Base-by-base conservation (phyloP, 2,888 invertebrate species). In the Lepetodrilus schrolli region DNA sequence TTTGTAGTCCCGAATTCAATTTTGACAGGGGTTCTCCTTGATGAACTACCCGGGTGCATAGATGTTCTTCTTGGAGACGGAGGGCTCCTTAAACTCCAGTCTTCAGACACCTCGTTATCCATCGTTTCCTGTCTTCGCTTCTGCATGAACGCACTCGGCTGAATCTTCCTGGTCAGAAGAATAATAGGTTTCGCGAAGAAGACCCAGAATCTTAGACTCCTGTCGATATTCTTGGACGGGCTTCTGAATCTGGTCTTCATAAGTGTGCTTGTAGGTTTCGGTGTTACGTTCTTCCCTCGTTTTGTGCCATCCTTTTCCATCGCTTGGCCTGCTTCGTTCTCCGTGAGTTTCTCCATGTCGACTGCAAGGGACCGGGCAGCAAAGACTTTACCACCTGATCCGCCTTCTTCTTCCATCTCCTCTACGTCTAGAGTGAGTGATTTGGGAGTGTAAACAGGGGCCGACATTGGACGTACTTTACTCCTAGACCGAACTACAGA, bases 161-260 rank as follows among this genome's bases (percentile, higher is more conserved):
- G 68, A n/a, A 43, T 48, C 23, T 72, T 23, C 20, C 66, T 43
- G 10, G 72, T 72, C 30, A 58, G 38, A 43, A 72, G 72, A 13
- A 72, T 51, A 8, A 66, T 65, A 2, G 72, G 72, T 34, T 72
- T 65, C 2, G 65, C 21, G 30, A 72, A 65, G 36, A 66, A 72
- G 4, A 72, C 72, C 72, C 72, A 72, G 36, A 72, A 72, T 21
- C 51, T 72, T 0, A 72, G 17, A 30, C 30, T 51, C n/a, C 66
- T 66, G 20, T 72, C 51, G 4, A 68, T 13, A 7, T 13, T 47
- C 5, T 43, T 26, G 26, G 68, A 47, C 23, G 38, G 21, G 10
- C 47, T 7, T 23, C 68, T 17, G 10, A 21, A 26, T n/a, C n/a
- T 20, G 1, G 68, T 21, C 4, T 21, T n/a, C 68, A 26, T 68